Conservation (phyloP, 2,888 invertebrate species). For the Sarcophaga rosellei region DNA sequence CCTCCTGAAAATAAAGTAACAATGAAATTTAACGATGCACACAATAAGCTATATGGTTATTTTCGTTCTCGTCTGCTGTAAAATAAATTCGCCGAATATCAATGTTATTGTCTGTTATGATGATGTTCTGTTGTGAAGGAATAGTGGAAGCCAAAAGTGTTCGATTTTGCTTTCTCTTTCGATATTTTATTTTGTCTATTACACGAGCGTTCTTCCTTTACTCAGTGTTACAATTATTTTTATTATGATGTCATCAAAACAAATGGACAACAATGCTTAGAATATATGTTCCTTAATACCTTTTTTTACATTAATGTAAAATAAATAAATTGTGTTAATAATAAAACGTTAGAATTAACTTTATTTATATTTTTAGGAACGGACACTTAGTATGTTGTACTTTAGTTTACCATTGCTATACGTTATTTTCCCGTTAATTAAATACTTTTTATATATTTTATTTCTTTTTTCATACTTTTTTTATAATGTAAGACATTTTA, state of each 20-base stretch:
- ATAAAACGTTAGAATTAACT: no score
- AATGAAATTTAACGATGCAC: not conserved
- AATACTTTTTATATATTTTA: not conserved
- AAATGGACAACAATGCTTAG: conserved; percentile 26
- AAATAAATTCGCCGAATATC: conserved; percentile 19
- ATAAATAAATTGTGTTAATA: no score
- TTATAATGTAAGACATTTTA: conserved; percentile 6
- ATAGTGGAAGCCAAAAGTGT: not conserved
- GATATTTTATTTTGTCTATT: not conserved
- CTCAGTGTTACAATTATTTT: not conserved
- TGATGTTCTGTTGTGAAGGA: not conserved
- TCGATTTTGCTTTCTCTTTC: conserved; percentile 23
- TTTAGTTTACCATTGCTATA: not conserved
- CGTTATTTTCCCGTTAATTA: not conserved
- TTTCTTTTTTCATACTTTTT: conserved; percentile 12
- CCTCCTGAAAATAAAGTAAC: not conserved
- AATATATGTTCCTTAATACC: not conserved
- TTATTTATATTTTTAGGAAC: not conserved
- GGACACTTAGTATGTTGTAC: conserved; percentile 4
- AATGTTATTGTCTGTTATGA: not conserved
- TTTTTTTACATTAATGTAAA: not conserved
- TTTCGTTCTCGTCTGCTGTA: conserved; percentile 31
- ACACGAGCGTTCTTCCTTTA: conserved; percentile 4
- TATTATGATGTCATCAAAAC: conserved; percentile 61
- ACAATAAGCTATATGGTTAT: no score